A percentile compares a stretch with the other conserved stretches of the same genome.
phyloP scores from a whole-genome alignment of 2,797 vertebrate species.

The Aratinga solstitialis region DNA sequence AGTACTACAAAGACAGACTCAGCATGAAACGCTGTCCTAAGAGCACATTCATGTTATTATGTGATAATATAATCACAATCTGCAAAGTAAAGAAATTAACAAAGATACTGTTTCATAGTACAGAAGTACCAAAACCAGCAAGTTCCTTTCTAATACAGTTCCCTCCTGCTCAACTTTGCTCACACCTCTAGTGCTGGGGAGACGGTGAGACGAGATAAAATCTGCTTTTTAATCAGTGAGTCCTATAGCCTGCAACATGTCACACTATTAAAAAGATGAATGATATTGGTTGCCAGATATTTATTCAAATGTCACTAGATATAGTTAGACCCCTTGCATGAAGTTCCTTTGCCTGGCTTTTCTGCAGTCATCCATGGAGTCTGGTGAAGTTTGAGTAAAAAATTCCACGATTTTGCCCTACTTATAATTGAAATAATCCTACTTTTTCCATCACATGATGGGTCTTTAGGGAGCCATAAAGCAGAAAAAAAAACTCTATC shows the following conservation, averaged over 20 bases:
- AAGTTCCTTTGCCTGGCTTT: neutral
- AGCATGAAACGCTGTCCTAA: neutral
- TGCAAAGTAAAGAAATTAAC: neutral
- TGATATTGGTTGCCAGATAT: neutral
- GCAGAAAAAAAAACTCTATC: neutral
- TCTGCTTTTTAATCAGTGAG: neutral
- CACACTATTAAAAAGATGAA: neutral
- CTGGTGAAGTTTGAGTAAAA: neutral
- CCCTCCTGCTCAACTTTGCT: neutral
- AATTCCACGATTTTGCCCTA: neutral
- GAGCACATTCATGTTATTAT: neutral
- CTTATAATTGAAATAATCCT: neutral
- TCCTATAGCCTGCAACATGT: neutral
- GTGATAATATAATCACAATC: neutral
- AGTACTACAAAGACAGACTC: neutral
- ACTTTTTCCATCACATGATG: neutral
- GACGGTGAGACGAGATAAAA: neutral
- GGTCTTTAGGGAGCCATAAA: neutral
- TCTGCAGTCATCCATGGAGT: neutral
- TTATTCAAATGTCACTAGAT: neutral
- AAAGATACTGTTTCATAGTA: neutral
- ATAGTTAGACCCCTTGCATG: neutral
- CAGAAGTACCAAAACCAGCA: neutral
- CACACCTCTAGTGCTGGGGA: neutral
- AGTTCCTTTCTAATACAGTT: neutral